phyloP scores from a whole-genome alignment of 2,888 invertebrate genomes.

The Rhamnusium bicolor region DNA sequence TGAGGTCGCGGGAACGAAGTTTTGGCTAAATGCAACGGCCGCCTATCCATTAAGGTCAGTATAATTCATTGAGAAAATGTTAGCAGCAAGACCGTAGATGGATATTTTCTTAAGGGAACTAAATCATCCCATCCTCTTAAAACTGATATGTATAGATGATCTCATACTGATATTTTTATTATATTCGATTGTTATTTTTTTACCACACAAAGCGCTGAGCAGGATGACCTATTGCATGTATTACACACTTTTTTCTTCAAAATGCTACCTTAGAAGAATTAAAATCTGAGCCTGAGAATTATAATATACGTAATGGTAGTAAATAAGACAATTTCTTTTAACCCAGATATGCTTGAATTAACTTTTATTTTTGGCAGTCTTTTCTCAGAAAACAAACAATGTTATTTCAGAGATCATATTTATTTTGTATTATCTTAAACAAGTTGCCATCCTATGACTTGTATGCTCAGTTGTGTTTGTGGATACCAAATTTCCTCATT shows the following conservation, averaged over 20 bases:
- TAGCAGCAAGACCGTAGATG: constrained; percentile 23
- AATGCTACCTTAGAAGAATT: no score
- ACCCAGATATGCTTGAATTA: no score
- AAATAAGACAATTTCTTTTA: no score
- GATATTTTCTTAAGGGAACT: constrained; percentile 17
- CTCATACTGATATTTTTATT: not conserved
- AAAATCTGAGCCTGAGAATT: not conserved
- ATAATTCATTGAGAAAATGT: constrained; percentile 28
- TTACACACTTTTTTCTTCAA: not conserved
- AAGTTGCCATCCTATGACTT: no score
- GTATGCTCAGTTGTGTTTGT: no score
- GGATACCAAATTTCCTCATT: no score
- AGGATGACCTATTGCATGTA: no score
- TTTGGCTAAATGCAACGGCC: constrained; percentile 53
- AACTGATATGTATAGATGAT: not conserved
- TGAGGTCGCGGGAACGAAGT: constrained; percentile 58
- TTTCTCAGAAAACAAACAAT: no score
- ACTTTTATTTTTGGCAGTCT: no score
- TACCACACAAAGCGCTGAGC: not conserved
- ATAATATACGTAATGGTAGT: not conserved
- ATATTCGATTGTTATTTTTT: not conserved
- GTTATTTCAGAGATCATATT: no score
- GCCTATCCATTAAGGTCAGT: constrained; percentile 47
- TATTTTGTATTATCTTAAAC: no score
- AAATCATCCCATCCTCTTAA: not conserved